phyloP scores from a whole-genome alignment of 2,888 invertebrate species.

The Lycophotia porphyrea region DNA sequence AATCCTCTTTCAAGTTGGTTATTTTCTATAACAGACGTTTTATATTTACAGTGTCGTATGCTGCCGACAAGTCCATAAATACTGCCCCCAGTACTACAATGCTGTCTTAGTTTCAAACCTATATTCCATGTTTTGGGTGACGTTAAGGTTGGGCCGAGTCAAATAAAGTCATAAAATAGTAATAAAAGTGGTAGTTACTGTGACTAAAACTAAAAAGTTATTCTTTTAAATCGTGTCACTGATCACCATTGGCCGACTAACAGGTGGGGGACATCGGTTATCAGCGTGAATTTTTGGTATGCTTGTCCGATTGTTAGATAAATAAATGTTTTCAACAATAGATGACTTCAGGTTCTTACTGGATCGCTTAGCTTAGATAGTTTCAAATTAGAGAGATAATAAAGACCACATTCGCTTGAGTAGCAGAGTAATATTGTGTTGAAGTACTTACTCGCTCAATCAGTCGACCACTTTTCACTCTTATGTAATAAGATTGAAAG shows the following conservation, averaged over 20 bases:
- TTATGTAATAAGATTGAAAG: not conserved
- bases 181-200: too few relatives aligned
- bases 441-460: not conserved
- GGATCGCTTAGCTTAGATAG: not conserved
- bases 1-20: not conserved
- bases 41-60: not conserved
- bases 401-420: conserved; percentile 19
- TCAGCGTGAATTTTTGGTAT: not conserved
- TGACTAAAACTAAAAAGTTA: too few relatives aligned
- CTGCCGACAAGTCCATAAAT: not conserved
- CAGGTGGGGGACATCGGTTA: not conserved
- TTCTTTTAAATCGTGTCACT: not conserved
- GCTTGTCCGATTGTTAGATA: not conserved
- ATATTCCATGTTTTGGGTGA: too few relatives aligned
- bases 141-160: not conserved
- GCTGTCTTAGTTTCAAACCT: too few relatives aligned
- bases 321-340: not conserved
- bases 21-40: not conserved
- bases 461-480: too few relatives aligned
- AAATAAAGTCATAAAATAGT: too few relatives aligned
- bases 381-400: conserved; percentile 1
- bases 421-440: not conserved
- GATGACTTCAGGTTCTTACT: not conserved
- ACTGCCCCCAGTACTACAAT: not conserved
- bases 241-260: not conserved